phyloP scores from a whole-genome alignment of 2,113 vertebrate genomes.

The Sorex araneus region DNA sequence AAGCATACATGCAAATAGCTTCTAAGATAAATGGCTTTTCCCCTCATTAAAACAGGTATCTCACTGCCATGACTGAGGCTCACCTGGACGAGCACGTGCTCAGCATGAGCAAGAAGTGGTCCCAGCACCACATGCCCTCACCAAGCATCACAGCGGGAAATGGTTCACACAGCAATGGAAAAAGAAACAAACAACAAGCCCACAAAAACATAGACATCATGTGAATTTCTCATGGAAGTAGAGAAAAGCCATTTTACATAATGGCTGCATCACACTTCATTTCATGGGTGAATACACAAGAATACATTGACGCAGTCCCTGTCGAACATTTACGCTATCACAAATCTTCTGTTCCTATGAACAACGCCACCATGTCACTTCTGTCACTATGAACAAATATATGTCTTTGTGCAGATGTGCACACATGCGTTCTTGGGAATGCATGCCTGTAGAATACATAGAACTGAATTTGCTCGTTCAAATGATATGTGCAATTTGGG shows the following conservation, averaged over 20 bases:
- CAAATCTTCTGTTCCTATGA: constrained; percentile 17
- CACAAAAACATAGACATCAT: too few relatives aligned
- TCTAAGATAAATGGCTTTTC: constrained; percentile 1
- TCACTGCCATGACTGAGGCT: too few relatives aligned
- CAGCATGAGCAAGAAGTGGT: too few relatives aligned
- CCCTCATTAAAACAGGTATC: constrained; percentile 50
- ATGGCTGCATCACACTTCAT: constrained; percentile 1
- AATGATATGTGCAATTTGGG: constrained; percentile 11
- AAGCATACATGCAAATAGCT: background rate
- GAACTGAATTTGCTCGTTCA: constrained; percentile 33
- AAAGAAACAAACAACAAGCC: too few relatives aligned
- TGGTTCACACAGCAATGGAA: background rate
- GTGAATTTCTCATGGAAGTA: constrained; percentile 18
- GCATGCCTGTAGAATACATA: background rate
- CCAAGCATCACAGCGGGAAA: too few relatives aligned
- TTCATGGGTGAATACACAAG: constrained; percentile 10
- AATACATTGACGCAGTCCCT: constrained; percentile 13
- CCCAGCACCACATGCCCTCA: too few relatives aligned
- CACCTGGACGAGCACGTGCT: too few relatives aligned
- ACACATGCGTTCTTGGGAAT: background rate
- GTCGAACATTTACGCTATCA: background rate
- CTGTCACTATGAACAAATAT: background rate
- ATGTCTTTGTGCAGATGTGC: background rate
- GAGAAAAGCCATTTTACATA: constrained; percentile 35
- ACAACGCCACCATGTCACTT: background rate